These are phyloP conservation scores for Oxyteleia sp. DNA, from an alignment of 2,888 invertebrate species.

Conservation along the genomic window DNA sequence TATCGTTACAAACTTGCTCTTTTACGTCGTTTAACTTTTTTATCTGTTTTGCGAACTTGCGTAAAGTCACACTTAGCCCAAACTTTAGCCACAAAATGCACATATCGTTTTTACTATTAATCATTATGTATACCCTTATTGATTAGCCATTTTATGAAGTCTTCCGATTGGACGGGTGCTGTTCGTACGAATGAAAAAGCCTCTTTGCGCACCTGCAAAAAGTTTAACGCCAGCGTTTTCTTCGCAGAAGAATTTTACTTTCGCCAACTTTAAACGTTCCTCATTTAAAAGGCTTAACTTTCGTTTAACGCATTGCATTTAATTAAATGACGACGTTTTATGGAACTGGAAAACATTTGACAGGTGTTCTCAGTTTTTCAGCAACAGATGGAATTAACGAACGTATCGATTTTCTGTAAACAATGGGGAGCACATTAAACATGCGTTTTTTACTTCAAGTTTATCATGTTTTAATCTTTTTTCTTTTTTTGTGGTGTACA, in stretches of 20 bases:
- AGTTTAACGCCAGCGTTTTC: conserved; percentile 26
- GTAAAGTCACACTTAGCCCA: conserved; percentile 38
- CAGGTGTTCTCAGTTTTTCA: conserved; percentile 14
- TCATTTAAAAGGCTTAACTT: conserved; percentile 28
- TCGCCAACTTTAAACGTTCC: conserved; percentile 32
- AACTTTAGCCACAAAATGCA: conserved; percentile 59
- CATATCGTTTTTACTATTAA: conserved; percentile 57
- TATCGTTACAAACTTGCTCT: conserved; percentile 61
- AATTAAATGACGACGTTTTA: conserved; percentile 31
- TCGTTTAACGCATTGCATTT: conserved; percentile 34
- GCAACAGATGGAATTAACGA: conserved; percentile 3
- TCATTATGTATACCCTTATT: conserved; percentile 50
- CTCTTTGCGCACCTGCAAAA: conserved; percentile 28
- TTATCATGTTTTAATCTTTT: conserved; percentile 32
- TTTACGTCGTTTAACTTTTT: conserved; percentile 85
- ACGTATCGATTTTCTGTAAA: conserved; percentile 20
- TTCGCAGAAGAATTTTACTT: conserved; percentile 48
- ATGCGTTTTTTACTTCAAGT: conserved; percentile 12
- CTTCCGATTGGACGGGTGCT: conserved; percentile 15
- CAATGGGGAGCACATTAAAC: not conserved
- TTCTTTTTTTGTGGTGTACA: conserved; percentile 11
- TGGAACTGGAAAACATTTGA: conserved; percentile 18
- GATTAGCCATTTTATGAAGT: conserved; percentile 57
- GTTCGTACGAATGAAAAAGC: conserved; percentile 33
- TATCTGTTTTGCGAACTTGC: conserved; percentile 82